Percentiles rank a stretch among this genome's conserved stretches.
These are phyloP conservation scores for Cosmia pyralina DNA, from an alignment of 2,888 invertebrate species.

Conservation along the genomic window DNA sequence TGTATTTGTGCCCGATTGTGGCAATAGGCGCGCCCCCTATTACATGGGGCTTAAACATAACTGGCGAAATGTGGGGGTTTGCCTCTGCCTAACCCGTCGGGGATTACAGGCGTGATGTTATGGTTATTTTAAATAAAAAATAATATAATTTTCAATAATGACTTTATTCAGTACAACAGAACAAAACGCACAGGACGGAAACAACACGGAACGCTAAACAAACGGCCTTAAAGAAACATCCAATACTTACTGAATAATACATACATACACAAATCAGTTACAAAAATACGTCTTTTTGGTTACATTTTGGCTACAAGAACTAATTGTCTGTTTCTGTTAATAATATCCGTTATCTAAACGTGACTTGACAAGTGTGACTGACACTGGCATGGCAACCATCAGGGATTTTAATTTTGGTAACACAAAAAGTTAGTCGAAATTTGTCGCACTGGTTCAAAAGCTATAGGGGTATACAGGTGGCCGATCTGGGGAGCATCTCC, in stretches of 20 bases:
- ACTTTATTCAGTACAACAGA: conserved; percentile 77
- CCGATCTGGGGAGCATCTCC: no score
- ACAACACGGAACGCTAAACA: conserved; percentile 72
- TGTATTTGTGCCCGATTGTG: neutral
- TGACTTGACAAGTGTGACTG: no score
- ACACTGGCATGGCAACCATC: no score
- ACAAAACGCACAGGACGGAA: conserved; percentile 82
- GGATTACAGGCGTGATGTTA: no score
- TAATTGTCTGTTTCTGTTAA: conserved; percentile 57
- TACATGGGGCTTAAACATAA: no score
- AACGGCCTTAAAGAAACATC: conserved; percentile 57
- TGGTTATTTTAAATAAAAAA: conserved; percentile 3
- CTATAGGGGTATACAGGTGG: no score
- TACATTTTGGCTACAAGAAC: conserved; percentile 78
- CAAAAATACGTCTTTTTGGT: conserved; percentile 82
- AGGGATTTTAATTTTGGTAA: no score
- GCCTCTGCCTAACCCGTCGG: no score
- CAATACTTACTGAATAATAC: conserved; percentile 52
- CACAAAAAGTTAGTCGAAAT: no score
- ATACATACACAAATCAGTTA: conserved; percentile 71
- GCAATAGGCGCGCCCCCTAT: neutral
- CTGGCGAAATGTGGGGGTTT: no score
- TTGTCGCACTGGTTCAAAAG: no score
- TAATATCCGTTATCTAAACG: conserved; percentile 18
- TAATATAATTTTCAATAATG: conserved; percentile 53